These are phyloP conservation scores for Mamestra configurata DNA, from an alignment of 1,140 invertebrate species.

Conservation along the genomic window DNA sequence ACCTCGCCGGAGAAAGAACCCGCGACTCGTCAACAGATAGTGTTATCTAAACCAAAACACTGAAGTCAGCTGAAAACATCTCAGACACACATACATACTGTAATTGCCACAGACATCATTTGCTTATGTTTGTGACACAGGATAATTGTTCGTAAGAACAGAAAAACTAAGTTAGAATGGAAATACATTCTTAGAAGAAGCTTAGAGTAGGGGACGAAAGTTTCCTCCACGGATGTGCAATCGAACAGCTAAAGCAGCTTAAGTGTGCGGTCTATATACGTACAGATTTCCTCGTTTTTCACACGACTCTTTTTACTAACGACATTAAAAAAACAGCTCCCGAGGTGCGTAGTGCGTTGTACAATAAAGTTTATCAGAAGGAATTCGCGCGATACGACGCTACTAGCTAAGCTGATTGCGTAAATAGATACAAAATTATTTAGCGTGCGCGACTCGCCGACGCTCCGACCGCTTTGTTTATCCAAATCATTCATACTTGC, in stretches of 20 bases:
- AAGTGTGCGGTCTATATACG: too few species aligned
- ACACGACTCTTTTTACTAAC: not conserved
- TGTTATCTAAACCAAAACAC: constrained; percentile 27
- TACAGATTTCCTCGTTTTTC: not conserved
- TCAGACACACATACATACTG: not conserved
- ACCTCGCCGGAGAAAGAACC: constrained; percentile 23
- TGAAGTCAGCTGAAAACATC: constrained; percentile 36
- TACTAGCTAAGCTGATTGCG: constrained; percentile 33
- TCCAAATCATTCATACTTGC: constrained; percentile 23
- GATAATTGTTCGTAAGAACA: not conserved
- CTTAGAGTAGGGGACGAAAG: too few species aligned
- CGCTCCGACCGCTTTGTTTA: constrained; percentile 3
- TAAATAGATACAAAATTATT: constrained; percentile 40
- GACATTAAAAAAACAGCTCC: not conserved
- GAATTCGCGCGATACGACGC: constrained; percentile 28
- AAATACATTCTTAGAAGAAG: not conserved
- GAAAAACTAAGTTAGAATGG: not conserved
- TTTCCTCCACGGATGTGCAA: too few species aligned
- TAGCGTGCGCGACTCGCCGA: not conserved
- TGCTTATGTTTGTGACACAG: constrained; percentile 1
- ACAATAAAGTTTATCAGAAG: constrained; percentile 38
- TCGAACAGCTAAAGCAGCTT: too few species aligned
- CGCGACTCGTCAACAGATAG: constrained; percentile 25
- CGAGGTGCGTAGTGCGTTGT: not conserved
- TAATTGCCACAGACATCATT: not conserved